phyloP scores from a whole-genome alignment of 2,113 vertebrate genomes.

The Chlamydotis undulata region DNA sequence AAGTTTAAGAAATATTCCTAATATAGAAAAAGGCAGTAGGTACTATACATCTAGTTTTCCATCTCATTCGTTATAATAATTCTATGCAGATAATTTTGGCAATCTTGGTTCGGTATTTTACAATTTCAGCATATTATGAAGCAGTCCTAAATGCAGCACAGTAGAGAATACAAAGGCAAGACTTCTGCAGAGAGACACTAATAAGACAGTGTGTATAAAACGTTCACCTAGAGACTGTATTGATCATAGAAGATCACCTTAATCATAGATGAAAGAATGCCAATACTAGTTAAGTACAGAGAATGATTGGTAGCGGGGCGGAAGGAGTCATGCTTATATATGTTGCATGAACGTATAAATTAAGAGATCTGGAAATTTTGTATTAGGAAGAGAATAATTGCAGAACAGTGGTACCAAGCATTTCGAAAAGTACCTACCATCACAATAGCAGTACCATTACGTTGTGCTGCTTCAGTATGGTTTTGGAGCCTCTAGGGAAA shows the following conservation, averaged over 20 bases:
- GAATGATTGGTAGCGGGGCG: neutral
- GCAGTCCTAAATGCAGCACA: neutral
- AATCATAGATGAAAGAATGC: constrained; percentile 12
- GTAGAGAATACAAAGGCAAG: neutral
- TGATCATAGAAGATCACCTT: constrained; percentile 27
- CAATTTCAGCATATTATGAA: neutral
- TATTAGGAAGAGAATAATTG: neutral
- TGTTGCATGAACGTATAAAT: neutral
- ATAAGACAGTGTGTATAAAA: neutral
- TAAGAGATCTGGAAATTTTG: neutral
- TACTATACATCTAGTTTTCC: neutral
- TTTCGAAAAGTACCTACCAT: neutral
- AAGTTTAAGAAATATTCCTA: neutral
- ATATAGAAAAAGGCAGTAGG: neutral
- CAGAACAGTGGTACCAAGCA: neutral
- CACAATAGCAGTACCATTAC: neutral
- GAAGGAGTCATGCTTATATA: neutral
- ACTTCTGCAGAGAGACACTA: neutral
- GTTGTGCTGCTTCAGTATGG: neutral
- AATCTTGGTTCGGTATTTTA: neutral
- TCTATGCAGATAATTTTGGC: neutral
- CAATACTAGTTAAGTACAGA: constrained; percentile 21
- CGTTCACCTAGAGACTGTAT: neutral
- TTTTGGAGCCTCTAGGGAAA: neutral
- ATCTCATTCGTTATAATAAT: neutral